phyloP scores from a whole-genome alignment of 1,140 invertebrate species.

The Chlorops oryzae region DNA sequence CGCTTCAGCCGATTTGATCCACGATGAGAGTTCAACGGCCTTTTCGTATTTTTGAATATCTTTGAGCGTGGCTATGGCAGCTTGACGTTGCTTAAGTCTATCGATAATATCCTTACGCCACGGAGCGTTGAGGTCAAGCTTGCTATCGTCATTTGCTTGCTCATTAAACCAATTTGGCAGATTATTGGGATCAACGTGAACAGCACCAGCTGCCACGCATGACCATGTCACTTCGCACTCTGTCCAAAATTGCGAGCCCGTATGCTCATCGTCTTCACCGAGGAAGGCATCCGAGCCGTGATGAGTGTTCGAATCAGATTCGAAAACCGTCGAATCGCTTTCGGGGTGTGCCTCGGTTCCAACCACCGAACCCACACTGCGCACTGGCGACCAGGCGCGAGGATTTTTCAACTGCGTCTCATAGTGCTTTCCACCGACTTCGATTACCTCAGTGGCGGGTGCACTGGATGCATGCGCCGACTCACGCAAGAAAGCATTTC shows the following conservation, averaged over 20 bases:
- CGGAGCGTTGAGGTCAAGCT: slow-evolving; percentile 61
- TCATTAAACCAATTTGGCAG: slow-evolving; percentile 68
- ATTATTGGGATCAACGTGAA: slow-evolving; percentile 60
- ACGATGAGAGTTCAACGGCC: slow-evolving; percentile 75
- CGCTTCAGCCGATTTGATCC: slow-evolving; percentile 73
- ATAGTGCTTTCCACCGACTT: slow-evolving; percentile 46
- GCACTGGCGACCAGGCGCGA: slow-evolving; percentile 74
- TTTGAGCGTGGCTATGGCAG: slow-evolving; percentile 47
- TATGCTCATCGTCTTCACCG: slow-evolving; percentile 66
- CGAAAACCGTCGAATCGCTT: slow-evolving; percentile 70
- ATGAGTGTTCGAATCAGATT: slow-evolving; percentile 58
- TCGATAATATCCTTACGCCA: slow-evolving; percentile 71
- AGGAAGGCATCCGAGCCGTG: slow-evolving; percentile 59
- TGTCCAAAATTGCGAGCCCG: slow-evolving; percentile 60
- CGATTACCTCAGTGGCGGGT: slow-evolving; percentile 36
- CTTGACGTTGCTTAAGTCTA: slow-evolving; percentile 56
- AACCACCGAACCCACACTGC: slow-evolving; percentile 71
- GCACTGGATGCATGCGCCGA: slow-evolving; percentile 36
- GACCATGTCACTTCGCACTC: slow-evolving; percentile 72
- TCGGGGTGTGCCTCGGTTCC: slow-evolving; percentile 75
- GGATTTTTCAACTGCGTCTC: slow-evolving; percentile 58
- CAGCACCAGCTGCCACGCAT: slow-evolving; percentile 73
- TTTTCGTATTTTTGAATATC: slow-evolving; percentile 57
- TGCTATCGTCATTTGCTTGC: slow-evolving; percentile 47
- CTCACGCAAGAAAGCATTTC: slow-evolving; percentile 24